Evolutionary conservation across 37 sponge, comb jelly and placozoan species (phyloP), one percentile per base, ranked within the genome.

Genomic region (Dysidea cf. avara): DNA sequence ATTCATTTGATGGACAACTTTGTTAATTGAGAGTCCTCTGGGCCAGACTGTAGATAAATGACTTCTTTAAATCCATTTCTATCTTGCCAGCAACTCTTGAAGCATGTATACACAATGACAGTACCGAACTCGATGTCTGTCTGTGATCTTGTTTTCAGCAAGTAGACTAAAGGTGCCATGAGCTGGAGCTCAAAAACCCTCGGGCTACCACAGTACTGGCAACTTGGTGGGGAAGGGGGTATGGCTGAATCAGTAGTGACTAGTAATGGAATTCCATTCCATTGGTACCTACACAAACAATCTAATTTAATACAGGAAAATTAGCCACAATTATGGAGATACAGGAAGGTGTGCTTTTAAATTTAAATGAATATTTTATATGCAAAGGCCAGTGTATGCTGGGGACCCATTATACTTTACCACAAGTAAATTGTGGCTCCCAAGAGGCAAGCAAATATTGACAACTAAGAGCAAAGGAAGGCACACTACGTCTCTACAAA

Each of bases 141-240:
- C 0, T 5, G 22, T 17, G 43, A 31, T 39, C 49, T 30, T 1
- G 54, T 51, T 22, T 85, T 71, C 29, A 85, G 38, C 56, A 83
- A 18, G 70, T 86, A 91, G 12, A 91, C 65, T 50, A 91, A 47
- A 5, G 78, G 68, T 3, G 92, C 88, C 92, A 92, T 87, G 18
- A 92, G 48, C 62, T 92, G 92, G 39, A 87, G 56, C 58, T 92
- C 92, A 78, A 75, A 86, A 18, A 79, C 77, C 32, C 79, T 28
- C 26, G 28, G n/a, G 20, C 80, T 35, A 24, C 84, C 81, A 70
- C 92, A 92, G 50, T 63, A 18, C 28, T 76, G 52, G 60, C 89
- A 88, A 6, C 16, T 12, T 39, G 7, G 2, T 17, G 16, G 29
- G 65, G 46, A 40, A 35, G 55, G 20, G 28, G 34, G 39, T 62